Percentiles rank a stretch among this genome's conserved stretches.
Conservation (phyloP, 2,888 invertebrate genomes). For the Calliopum simillimum region DNA sequence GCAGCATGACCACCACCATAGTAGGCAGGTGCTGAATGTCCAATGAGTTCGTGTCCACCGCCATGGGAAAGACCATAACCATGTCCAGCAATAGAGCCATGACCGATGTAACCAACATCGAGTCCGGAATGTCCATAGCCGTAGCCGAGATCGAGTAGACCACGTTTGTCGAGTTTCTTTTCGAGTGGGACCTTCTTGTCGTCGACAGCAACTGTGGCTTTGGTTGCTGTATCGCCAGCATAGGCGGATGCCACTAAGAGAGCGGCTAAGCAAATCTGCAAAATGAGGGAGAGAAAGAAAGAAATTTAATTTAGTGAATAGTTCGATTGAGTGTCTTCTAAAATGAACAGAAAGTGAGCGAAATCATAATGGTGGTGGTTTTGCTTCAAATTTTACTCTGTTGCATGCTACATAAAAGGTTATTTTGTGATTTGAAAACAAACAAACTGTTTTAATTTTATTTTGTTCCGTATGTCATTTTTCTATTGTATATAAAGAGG, state of each 20-base stretch:
- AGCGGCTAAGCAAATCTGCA: slow-evolving; percentile 79
- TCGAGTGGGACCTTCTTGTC: slow-evolving; percentile 72
- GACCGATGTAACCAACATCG: slow-evolving; percentile 79
- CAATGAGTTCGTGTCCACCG: slow-evolving; percentile 39
- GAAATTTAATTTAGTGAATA: neutral
- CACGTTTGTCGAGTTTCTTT: slow-evolving; percentile 86
- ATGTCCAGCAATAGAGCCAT: slow-evolving; percentile 69
- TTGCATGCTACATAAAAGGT: too few relatives aligned
- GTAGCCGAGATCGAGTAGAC: slow-evolving; percentile 82
- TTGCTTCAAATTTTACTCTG: neutral
- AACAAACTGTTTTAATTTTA: too few relatives aligned
- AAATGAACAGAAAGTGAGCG: neutral
- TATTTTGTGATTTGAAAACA: too few relatives aligned
- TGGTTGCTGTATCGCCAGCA: slow-evolving; percentile 72
- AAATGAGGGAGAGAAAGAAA: slow-evolving; percentile 37
- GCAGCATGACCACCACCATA: slow-evolving; percentile 45
- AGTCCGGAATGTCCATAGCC: slow-evolving; percentile 83
- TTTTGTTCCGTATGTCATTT: too few relatives aligned
- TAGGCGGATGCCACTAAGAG: slow-evolving; percentile 78
- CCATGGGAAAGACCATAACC: slow-evolving; percentile 59
- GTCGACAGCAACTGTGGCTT: slow-evolving; percentile 65
- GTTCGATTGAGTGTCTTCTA: too few relatives aligned
- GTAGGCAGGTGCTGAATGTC: slow-evolving; percentile 57
- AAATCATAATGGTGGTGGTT: neutral
- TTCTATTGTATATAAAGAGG: too few relatives aligned